Conservation (phyloP, 2,797 vertebrate species). For the Gymnoscopelus microlampas region DNA sequence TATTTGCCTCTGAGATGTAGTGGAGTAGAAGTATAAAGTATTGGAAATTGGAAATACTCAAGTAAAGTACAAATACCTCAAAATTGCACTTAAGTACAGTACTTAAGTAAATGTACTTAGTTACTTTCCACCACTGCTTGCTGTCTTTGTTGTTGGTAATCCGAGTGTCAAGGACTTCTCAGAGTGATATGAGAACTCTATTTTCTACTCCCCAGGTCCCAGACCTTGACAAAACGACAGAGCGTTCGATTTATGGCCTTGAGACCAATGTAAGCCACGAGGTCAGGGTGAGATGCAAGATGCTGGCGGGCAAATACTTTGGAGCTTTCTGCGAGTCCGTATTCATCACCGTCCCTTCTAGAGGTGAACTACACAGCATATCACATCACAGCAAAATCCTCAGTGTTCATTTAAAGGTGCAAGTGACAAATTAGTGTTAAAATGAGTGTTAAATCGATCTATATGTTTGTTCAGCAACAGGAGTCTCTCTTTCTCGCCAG, state of each 20-base stretch:
- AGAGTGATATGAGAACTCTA: conserved; percentile 23
- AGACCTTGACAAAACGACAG: conserved; percentile 73
- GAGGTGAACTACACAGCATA: conserved; percentile 65
- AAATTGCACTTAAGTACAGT: too few relatives aligned
- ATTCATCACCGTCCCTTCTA: conserved; percentile 72
- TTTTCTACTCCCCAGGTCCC: conserved; percentile 72
- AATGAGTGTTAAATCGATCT: too few relatives aligned
- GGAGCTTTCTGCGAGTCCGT: conserved; percentile 90
- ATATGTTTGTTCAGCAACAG: too few relatives aligned
- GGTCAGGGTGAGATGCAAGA: conserved; percentile 87
- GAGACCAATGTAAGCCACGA: conserved; percentile 86
- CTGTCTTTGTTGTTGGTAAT: too few relatives aligned
- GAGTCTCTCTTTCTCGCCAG: too few relatives aligned
- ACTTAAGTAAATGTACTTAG: too few relatives aligned
- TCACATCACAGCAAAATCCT: neutral
- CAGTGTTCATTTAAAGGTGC: neutral
- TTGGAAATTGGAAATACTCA: too few relatives aligned
- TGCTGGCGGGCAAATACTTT: conserved; percentile 79
- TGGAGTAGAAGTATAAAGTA: too few relatives aligned
- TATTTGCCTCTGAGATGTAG: too few relatives aligned
- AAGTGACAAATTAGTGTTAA: too few relatives aligned
- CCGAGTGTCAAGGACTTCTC: neutral
- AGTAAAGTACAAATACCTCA: too few relatives aligned
- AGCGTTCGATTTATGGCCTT: conserved; percentile 86
- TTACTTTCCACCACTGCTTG: too few relatives aligned